Base-by-base conservation (phyloP, 2,888 invertebrate species). In the Nomada ferruginata region DNA sequence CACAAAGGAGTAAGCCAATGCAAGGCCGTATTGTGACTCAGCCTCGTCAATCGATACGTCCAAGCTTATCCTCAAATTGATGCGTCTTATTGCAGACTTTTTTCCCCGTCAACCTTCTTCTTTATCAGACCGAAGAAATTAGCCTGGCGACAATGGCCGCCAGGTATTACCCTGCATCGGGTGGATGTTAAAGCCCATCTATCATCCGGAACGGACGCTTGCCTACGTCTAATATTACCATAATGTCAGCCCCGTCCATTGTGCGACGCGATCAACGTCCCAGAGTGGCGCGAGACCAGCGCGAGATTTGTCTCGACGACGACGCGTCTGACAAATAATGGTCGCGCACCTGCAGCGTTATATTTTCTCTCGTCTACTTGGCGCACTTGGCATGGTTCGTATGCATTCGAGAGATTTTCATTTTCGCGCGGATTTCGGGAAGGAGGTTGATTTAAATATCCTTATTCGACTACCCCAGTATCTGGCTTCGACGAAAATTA, bases 161-260 rank as follows among this genome's bases (percentile, higher is more conserved):
- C 79, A 82, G 85, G 85, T 90, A 90, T 89, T 89, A 85, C 85
- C 78, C 60, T 64, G 23, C 18, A 55, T 52, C 76, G 80, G 57
- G 69, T 74, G 79, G 84, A 84, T 85, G 87, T 85, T 83, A 83
- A 86, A 84, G 82, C 75, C 83, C 89, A 90, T 90, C 90, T 87
- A 90, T 90, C 90, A 90, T 87, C 74, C 85, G 44, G 75, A 70
- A 80, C 76, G 77, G 73, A 59, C 82, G 77, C 78, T 77, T 69
- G 66, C 76, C 83, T 75, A 79, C 87, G 85, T 90, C 87, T 90
- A 89, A 90, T 90, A 90, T 90, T 90, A 89, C 90, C 86, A 88
- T 89, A 90, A 90, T 88, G 86, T 88, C 89, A 85, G 87, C 82
- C 87, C 76, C 79, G 86, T 77, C 82, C 76, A 84, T 87, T 87